Conservation (phyloP, 2,797 vertebrate species). For the Artibeus jamaicensis region DNA sequence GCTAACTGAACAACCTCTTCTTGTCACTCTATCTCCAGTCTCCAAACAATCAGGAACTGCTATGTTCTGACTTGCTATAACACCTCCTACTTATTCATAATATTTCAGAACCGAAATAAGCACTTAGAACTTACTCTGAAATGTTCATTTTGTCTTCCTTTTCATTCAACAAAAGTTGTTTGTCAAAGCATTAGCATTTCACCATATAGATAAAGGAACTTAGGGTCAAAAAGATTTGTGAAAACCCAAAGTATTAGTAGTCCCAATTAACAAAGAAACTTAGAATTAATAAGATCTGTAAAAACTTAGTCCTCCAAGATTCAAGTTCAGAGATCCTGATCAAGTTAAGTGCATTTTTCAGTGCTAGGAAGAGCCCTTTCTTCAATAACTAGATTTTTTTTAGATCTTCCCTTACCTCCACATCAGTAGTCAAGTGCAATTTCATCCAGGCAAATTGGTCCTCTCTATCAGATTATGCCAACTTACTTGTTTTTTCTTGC, state of each 20-base stretch:
- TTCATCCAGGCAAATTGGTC: background rate
- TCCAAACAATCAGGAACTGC: background rate
- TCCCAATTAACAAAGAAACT: background rate
- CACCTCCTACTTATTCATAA: accelerated
- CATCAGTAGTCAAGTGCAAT: background rate
- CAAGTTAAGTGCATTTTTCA: background rate
- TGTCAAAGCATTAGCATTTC: background rate
- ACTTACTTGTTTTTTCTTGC: background rate
- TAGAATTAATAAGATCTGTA: background rate
- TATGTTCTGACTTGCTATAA: background rate
- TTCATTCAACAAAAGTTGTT: background rate
- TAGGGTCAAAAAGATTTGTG: background rate
- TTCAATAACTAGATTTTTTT: background rate
- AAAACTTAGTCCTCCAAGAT: background rate
- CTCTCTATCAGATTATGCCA: background rate
- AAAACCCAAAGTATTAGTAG: background rate
- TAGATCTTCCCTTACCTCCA: accelerated
- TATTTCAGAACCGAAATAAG: background rate
- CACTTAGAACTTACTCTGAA: background rate
- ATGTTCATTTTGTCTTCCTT: background rate
- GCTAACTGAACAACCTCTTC: background rate
- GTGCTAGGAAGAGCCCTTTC: background rate
- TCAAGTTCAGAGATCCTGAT: background rate
- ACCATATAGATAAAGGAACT: background rate
- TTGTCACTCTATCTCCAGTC: background rate